A percentile compares a stretch with the other conserved stretches of the same genome.
Evolutionary conservation across 2,888 invertebrate genomes (phyloP).

Genomic region (Quadroppia sp.): DNA sequence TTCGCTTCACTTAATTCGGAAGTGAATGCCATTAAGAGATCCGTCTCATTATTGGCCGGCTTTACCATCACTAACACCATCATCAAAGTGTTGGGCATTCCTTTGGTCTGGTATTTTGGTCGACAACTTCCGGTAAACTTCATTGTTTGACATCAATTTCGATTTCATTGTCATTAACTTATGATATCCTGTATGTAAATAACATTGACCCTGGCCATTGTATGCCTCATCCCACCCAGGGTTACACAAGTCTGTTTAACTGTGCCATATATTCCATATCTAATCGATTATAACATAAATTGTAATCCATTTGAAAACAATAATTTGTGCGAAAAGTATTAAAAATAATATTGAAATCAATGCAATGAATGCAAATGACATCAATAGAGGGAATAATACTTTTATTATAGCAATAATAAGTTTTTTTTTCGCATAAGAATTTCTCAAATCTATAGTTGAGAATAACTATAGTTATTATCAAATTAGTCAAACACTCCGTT

Average conservation of each 20-base stretch:
- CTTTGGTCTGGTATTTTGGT: constrained; percentile 18
- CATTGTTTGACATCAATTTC: neutral
- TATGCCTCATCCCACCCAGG: too few relatives aligned
- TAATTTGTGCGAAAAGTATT: too few relatives aligned
- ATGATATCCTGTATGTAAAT: neutral
- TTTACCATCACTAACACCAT: neutral
- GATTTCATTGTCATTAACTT: neutral
- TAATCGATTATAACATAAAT: too few relatives aligned
- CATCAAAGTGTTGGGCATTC: neutral
- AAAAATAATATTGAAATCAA: too few relatives aligned
- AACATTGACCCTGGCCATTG: too few relatives aligned
- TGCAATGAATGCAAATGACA: too few relatives aligned
- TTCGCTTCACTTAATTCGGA: neutral
- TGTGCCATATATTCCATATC: too few relatives aligned
- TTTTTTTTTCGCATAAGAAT: neutral
- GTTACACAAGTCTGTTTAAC: too few relatives aligned
- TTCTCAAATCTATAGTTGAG: neutral
- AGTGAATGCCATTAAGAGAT: neutral
- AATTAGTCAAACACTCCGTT: neutral
- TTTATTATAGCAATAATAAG: too few relatives aligned
- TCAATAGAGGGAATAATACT: too few relatives aligned
- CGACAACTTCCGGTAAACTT: constrained; percentile 7
- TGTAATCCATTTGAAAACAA: too few relatives aligned
- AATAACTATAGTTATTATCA: constrained; percentile 11
- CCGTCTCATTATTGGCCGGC: neutral